Base-by-base conservation (phyloP, 2,888 invertebrate species). In the Platycnemis pennipes region DNA sequence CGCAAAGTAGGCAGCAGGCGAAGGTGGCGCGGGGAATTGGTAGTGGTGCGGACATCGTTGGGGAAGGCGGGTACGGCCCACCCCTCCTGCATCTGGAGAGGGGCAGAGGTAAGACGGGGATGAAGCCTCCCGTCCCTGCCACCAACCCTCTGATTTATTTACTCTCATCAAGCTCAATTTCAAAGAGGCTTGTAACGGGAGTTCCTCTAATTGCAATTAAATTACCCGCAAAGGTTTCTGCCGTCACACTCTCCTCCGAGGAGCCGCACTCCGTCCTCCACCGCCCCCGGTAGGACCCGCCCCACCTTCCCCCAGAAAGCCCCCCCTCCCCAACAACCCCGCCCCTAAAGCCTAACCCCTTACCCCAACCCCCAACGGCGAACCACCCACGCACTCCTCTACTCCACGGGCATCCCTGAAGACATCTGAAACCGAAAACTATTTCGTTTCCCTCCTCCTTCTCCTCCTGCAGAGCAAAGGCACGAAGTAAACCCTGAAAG, bases 121-220 rank as follows among this genome's bases (percentile, higher is more conserved):
- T 53, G 13, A 3, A 53, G 53, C 63, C 26, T 26, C 19, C 63
- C 1, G 53, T n/a, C 77, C 37, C 77, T 37, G 8, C 31, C 77
- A 3, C 37, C 89, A n/a, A n/a, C 53, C 95, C 94, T 94, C 94
- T 95, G 95, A 95, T 95, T 95, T 95, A 95, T 95, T 95, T 95
- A 95, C 95, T 95, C 95, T 94, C 95, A 95, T 95, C 95, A 95
- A 94, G 95, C 95, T 95, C 95, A 94, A 95, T 95, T 95, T 95
- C 95, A 95, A 95, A 95, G 95, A 95, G 94, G 85, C 94, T 94
- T 85, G 94, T 94, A 94, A 94, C 77, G 49, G 94, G 94, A 95
- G 95, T 94, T 94, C 94, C 94, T 95, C 95, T 95, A 95, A 95
- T 95, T 95, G 95, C 95, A 95, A 95, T 95, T 95, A 95, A 95